phyloP scores from a whole-genome alignment of 2,888 invertebrate species.

The Epinotia demarniana region DNA sequence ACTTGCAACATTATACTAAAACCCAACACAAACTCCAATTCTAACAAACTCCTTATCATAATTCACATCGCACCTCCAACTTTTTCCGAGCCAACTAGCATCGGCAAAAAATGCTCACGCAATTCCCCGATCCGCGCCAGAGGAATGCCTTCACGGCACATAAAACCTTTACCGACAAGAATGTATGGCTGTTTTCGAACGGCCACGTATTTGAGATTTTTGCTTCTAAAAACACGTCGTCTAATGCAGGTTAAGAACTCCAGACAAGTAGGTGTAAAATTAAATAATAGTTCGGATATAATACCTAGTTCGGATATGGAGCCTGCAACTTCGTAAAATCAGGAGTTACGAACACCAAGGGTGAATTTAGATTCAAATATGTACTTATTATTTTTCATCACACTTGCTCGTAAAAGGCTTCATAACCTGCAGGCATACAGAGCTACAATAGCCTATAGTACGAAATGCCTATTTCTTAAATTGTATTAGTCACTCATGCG shows the following conservation, averaged over 20 bases:
- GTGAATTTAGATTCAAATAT: neutral
- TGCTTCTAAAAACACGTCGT: neutral
- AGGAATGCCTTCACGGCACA: slow-evolving; percentile 71
- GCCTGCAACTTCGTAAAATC: neutral
- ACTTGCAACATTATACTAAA: neutral
- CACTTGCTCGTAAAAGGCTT: too few relatives aligned
- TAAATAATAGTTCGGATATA: neutral
- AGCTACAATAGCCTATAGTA: too few relatives aligned
- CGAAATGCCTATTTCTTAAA: too few relatives aligned
- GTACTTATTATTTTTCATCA: too few relatives aligned
- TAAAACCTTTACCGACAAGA: slow-evolving; percentile 74
- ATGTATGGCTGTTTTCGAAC: slow-evolving; percentile 18
- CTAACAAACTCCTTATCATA: slow-evolving; percentile 33
- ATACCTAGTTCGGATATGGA: too few relatives aligned
- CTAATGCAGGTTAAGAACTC: neutral
- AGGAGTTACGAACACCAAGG: neutral
- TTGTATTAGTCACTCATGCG: too few relatives aligned
- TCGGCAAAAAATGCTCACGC: slow-evolving; percentile 39
- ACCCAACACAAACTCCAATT: neutral
- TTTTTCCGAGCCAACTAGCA: slow-evolving; percentile 41
- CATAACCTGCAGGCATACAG: too few relatives aligned
- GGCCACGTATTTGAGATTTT: slow-evolving; percentile 5
- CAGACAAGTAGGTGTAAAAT: neutral
- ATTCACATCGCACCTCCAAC: slow-evolving; percentile 41
- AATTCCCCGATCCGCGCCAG: slow-evolving; percentile 48